Base-by-base conservation (phyloP, 2,113 vertebrate genomes). In the Recurvirostra avosetta region DNA sequence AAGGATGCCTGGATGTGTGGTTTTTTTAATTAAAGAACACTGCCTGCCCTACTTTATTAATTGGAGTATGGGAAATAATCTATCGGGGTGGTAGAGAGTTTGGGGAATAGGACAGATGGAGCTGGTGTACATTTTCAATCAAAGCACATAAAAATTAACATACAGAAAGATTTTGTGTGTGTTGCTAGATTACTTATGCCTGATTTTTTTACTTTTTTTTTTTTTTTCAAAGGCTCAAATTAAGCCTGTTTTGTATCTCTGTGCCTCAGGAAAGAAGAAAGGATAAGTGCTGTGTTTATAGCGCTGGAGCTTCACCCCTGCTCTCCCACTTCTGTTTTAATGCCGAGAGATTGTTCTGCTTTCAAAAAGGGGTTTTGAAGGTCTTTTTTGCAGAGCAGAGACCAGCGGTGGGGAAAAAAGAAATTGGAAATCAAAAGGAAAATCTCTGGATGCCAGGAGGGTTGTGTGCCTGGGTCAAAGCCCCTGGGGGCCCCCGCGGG, bases 11-110 rank as follows among this genome's bases (percentile, higher is more conserved):
- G 61, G 38, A 87, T 95, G 83, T 66, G 86, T 85, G 56, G 1
- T 5, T 21, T 94, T 97, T 93, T 92, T 66, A 97, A 96, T 97
- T 96, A 96, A 96, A 96, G 92, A 97, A 92, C 72, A 92, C 86
- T 91, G 92, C 87, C 68, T 96, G 95, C 68, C 95, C 96, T 97
- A 96, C 85, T 96, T 97, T 92, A 97, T 96, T 96, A 97, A 96
- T 70, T 96, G 93, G 79, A 95, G 61, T 84, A 81, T 61, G 79
- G 82, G 90, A 97, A 96, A 93, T 94, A 95, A 96, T 92, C 92
- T 96, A 88, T 93, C 93, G 86, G 67, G 66, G 85, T 47, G 85
- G 91, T 86, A 72, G 93, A 53, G 92, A 95, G 96, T 87, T 94
- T 94, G 68, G 92, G 93, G 87, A 97, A 95, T 90, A 95, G 85